Evolutionary conservation across 2,113 vertebrate genomes (phyloP).

Genomic region (Takifugu bimaculatus): DNA sequence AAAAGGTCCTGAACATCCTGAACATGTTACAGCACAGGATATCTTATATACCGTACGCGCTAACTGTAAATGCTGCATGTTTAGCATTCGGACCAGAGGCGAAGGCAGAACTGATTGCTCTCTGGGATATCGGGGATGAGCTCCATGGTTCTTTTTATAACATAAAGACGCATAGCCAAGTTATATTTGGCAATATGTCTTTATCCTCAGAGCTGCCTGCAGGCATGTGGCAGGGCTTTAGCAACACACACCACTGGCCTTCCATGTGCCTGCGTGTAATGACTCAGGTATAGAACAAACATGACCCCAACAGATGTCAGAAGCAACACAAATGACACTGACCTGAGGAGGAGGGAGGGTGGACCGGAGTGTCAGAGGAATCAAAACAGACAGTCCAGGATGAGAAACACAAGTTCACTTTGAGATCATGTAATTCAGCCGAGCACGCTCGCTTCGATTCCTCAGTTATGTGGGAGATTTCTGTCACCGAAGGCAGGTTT

Average conservation of each 20-base stretch:
- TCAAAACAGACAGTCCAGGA: not conserved
- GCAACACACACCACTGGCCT: not conserved
- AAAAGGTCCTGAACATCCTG: conserved; percentile 20
- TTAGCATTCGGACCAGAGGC: too few species aligned
- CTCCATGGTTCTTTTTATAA: too few species aligned
- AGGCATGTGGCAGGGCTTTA: not conserved
- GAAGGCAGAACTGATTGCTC: too few species aligned
- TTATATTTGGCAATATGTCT: not conserved
- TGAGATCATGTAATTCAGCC: too few species aligned
- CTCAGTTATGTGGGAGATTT: too few species aligned
- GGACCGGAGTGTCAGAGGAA: not conserved
- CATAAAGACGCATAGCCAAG: not conserved
- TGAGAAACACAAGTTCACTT: too few species aligned
- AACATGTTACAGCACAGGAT: conserved; percentile 10
- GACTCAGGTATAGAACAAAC: not conserved
- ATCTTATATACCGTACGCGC: not conserved
- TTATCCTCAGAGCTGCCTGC: not conserved
- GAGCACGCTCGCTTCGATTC: too few species aligned
- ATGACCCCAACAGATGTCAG: not conserved
- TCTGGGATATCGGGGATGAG: too few species aligned
- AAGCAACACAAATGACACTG: not conserved
- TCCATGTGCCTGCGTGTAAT: too few species aligned
- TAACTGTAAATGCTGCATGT: not conserved
- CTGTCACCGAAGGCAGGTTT: too few species aligned
- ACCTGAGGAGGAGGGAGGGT: not conserved